phyloP scores from a whole-genome alignment of 2,113 vertebrate species.

The Hoplias malabaricus region DNA sequence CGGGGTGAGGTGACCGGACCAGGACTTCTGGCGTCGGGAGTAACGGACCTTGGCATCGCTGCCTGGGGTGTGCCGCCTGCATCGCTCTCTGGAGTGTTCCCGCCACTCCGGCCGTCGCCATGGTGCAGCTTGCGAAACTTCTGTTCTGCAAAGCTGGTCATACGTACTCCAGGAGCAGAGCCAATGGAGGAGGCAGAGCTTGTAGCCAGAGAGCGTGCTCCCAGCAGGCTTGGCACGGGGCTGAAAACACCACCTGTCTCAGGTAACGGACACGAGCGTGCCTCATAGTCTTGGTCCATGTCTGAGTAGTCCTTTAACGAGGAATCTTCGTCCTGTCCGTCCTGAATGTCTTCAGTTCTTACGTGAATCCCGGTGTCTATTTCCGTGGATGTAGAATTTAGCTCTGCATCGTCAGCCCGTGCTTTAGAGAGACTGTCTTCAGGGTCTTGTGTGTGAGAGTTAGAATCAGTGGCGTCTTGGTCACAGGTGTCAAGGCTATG shows the following conservation, averaged over 20 bases:
- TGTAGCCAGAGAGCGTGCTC: constrained; percentile 82
- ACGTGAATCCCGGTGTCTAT: constrained; percentile 96
- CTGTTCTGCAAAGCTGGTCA: constrained; percentile 98
- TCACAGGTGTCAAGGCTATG: constrained; percentile 71
- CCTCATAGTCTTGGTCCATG: constrained; percentile 89
- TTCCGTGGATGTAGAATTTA: constrained; percentile 85
- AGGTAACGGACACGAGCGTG: constrained; percentile 68
- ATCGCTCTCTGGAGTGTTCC: constrained; percentile 91
- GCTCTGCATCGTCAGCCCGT: constrained; percentile 74
- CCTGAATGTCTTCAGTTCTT: constrained; percentile 93
- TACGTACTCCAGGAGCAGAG: constrained; percentile 78
- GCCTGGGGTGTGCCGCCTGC: constrained; percentile 77
- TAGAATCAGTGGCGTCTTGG: constrained; percentile 31
- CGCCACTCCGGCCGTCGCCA: constrained; percentile 86
- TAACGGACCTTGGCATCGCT: constrained; percentile 69
- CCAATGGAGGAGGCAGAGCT: constrained; percentile 89
- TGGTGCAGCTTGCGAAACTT: constrained; percentile 89
- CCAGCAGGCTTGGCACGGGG: constrained; percentile 80
- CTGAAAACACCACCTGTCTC: constrained; percentile 68
- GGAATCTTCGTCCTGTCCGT: constrained; percentile 93
- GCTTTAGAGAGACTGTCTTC: constrained; percentile 71
- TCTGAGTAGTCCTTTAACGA: constrained; percentile 95
- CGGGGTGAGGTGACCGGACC: constrained; percentile 70
- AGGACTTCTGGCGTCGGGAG: constrained; percentile 76
- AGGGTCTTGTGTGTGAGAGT: constrained; percentile 57